Base-by-base conservation (phyloP, 2,797 vertebrate genomes). In the Pseudocheirus occidentalis region DNA sequence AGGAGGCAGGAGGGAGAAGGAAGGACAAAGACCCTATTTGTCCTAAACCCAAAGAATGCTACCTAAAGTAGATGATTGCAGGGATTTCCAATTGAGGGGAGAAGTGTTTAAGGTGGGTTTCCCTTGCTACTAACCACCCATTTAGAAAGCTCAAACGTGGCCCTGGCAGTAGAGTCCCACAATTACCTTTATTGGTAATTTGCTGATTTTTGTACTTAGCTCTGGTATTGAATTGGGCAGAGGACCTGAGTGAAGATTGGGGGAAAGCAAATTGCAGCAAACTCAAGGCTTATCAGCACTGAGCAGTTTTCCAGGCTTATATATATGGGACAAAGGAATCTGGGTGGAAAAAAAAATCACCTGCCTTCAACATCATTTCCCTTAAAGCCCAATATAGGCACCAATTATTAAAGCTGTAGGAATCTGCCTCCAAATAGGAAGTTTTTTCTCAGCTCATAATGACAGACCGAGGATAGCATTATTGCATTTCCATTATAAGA, bases 231-330 rank as follows among this genome's bases (percentile, higher is more conserved):
- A 96, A 66, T 46, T 46, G 96, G 53, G n/a, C n/a, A 31, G 40
- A 50, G 13, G 1, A 73, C 27, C 11, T 21, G 28, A 59, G 56
- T 28, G 81, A 1, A 93, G 90, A 93, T 40, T 18, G 62, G 52
- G 11, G n/a, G 52, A 55, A 94, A 50, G 4, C 90, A 90, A 94
- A 93, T 90, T 59, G 52, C 31, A 92, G 4, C 54, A 92, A 95
- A 93, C 92, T 21, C 62, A 58, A 92, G 66, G 21, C 31, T 90
- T 90, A 62, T 92, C 54, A 55, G 46, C 31, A 90, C 73, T 27
- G 40, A 54, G 29, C n/a, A 95, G n/a, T 14, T 94, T 91, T 91
- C 92, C 52, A 81, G 56, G 56, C 54, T 95, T 95, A n/a, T 55
- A 53, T 92, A 40, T 52, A n/a, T 50, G 50, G 28, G 29, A 73